These are phyloP conservation scores for Acrocyrtus sp. DNA, from an alignment of 2,888 invertebrate species.

Conservation along the genomic window DNA sequence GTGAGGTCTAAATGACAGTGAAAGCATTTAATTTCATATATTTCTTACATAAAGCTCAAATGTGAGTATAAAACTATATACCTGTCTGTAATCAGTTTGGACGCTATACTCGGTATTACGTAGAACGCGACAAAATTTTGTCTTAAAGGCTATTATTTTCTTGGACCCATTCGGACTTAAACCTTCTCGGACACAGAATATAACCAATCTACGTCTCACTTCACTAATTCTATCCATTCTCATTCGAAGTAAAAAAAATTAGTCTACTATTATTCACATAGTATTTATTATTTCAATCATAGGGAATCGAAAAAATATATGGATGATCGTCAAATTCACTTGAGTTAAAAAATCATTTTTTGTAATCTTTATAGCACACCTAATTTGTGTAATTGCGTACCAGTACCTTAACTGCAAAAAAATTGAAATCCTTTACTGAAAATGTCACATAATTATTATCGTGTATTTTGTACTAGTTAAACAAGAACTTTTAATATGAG, in stretches of 20 bases:
- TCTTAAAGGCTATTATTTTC: background rate
- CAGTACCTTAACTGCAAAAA: background rate
- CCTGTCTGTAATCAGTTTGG: background rate
- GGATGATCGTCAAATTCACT: too few species aligned
- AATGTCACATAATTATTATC: background rate
- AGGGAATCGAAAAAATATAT: too few species aligned
- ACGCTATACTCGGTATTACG: background rate
- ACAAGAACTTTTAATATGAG: background rate
- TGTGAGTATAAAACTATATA: background rate
- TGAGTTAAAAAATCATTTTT: background rate
- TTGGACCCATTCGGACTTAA: too few species aligned
- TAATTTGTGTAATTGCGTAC: background rate
- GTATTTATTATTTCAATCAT: too few species aligned
- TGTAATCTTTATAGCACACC: background rate
- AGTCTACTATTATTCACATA: too few species aligned
- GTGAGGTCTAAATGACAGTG: conserved; percentile 33
- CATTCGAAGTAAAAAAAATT: too few species aligned
- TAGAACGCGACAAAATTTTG: background rate
- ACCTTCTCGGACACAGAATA: too few species aligned
- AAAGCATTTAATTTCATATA: conserved; percentile 15
- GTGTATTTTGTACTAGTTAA: background rate
- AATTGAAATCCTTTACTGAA: background rate
- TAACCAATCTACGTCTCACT: too few species aligned
- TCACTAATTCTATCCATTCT: too few species aligned
- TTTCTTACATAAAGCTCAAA: conserved; percentile 4